Conservation (phyloP, 2,888 invertebrate genomes). For the Perithous albicinctus region DNA sequence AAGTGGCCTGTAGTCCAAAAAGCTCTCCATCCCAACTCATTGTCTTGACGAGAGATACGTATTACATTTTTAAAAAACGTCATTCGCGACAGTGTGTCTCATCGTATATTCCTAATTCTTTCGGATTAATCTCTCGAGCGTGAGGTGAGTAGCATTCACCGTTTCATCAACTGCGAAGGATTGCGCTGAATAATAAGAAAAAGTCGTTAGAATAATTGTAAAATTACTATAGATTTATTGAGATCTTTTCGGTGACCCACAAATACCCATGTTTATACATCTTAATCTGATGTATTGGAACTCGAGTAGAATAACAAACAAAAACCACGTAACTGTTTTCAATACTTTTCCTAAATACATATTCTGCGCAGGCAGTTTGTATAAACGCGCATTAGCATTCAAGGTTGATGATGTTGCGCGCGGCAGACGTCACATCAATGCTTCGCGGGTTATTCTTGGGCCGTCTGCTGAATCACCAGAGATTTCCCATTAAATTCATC, state of each 20-base stretch:
- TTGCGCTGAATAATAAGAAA: background rate
- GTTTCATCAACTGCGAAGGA: background rate
- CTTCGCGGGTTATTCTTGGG: background rate
- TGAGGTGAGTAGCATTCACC: background rate
- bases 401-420: background rate
- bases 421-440: background rate
- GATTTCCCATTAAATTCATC: background rate
- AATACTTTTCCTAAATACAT: background rate
- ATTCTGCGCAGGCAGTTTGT: background rate
- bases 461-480: background rate
- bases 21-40: background rate
- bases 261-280: no score
- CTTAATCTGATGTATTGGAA: no score
- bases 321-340: no score
- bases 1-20: background rate
- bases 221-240: no score
- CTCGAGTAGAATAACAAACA: no score
- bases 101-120: background rate
- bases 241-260: no score
- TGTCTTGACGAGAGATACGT: background rate
- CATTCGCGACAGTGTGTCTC: background rate
- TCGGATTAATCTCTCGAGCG: background rate
- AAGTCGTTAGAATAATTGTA: no score
- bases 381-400: background rate
- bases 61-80: background rate